Evolutionary conservation across 2,797 vertebrate genomes (phyloP), one percentile per base, ranked within the genome.

Genomic region (Melanotaenia pygmaea): DNA sequence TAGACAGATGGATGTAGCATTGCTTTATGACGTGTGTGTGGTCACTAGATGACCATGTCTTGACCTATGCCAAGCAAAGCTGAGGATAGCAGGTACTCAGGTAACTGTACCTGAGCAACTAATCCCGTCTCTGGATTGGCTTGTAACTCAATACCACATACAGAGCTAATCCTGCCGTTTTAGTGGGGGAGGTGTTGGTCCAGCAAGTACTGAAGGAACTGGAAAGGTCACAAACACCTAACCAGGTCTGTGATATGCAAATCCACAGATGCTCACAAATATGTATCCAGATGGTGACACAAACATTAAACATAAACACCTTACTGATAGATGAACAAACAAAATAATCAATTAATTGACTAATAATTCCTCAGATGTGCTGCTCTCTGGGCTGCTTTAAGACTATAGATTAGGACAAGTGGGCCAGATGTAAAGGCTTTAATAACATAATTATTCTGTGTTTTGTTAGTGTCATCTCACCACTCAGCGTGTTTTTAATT

Each of bases 61-160:
- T 86, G 87, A 90, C 88, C 87, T 79, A 58, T 58, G 77, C 69
- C 68, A 50, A 59, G 72, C 75, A 74, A 85, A 86, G 59, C 70
- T 66, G 76, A 79, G 86, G 59, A 67, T 62, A 59, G 73, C 81
- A 83, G 75, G 82, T 84, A 77, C 76, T 88, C 79, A 82, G 85
- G 85, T 88, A 88, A 92, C 86, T 80, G 80, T 85, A 92, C 92
- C 91, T 88, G 86, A 61, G 75, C 76, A 63, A 70, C 86, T 93
- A 93, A 94, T 92, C 92, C 91, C 70, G 70, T 32, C 53, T 57
- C 69, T 79, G 88, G 88, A 93, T 91, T 92, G 85, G 84, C 74
- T 62, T 82, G 93, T 72, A 93, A 94, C 83, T 38, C 54, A 81
- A 93, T 12, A 84, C 77, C 58, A 70, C 51, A 0, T 28, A 22